Evolutionary conservation across 2,113 vertebrate species (phyloP), one percentile per base, ranked within the genome.

Genomic region (Ictalurus furcatus): DNA sequence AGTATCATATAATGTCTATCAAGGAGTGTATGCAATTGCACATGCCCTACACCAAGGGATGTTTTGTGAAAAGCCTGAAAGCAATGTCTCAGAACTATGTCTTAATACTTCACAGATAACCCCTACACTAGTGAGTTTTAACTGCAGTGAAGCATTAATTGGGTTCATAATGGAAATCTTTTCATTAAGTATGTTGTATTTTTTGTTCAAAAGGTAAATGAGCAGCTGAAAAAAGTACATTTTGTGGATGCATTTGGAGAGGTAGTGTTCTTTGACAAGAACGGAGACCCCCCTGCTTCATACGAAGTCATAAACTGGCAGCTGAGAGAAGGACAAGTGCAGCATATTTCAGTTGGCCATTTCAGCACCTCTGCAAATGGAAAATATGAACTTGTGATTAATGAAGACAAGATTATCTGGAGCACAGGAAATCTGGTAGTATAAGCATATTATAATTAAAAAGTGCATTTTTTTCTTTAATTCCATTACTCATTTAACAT

Each of bases 231-330:
- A 69, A 88, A 67, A 67, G 93, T 95, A 0, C 90, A 93, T 81
- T 93, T 96, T 90, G 94, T 95, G 6, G 90, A 89, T 90, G 59
- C 84, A 4, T 94, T 95, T 92, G 95, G 93, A 1, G 95, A 94
- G 40, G 2, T 79, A 14, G 93, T 96, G 52, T 95, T 90, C 78
- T 96, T 95, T 92, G 95, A 96, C 90, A 79, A 90, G 2, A 95
- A 95, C 23, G 95, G 95, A 1, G 95, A 95, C 87, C 94, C 94
- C 28, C 94, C 95, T 63, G 93, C 94, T 59, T 93, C 92, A 13
- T 96, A 96, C 88, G 95, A 96, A n/a, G 73, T 96, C n/a, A 95
- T 96, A 71, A 96, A 96, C 92, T 96, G 96, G 96, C 95, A 96
- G 91, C 85, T 96, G 73, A 93, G n/a, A 88, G 90, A 94, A 0